These are phyloP conservation scores for Elanus axillaris DNA, from an alignment of 2,113 vertebrate genomes.

Conservation along the genomic window DNA sequence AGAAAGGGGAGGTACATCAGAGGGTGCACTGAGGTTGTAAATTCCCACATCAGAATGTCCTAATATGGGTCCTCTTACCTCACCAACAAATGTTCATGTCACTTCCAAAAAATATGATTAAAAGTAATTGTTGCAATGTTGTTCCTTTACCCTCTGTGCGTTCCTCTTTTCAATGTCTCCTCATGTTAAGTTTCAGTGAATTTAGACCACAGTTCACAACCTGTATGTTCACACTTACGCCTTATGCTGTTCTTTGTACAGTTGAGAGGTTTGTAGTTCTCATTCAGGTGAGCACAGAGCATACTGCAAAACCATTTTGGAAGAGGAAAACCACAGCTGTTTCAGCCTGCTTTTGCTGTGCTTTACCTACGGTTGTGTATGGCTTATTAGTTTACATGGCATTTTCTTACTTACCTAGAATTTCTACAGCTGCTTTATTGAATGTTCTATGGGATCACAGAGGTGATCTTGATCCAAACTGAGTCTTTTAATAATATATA, in stretches of 20 bases:
- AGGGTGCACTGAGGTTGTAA: background rate
- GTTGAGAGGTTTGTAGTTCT: background rate
- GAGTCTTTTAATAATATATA: background rate
- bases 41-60: background rate
- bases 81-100: background rate
- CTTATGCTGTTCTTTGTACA: background rate
- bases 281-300: background rate
- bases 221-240: background rate
- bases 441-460: background rate
- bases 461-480: background rate
- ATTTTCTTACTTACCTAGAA: background rate
- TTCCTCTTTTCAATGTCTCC: background rate
- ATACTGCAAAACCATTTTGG: background rate
- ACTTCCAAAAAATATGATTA: background rate
- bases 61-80: background rate
- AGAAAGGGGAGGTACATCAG: background rate
- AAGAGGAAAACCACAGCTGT: background rate
- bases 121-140: background rate
- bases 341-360: background rate
- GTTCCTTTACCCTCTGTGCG: background rate
- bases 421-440: conserved; percentile 26
- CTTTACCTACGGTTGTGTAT: background rate
- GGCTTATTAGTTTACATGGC: background rate
- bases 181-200: background rate
- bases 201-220: background rate